Evolutionary conservation across 2,113 vertebrate species (phyloP), one percentile per base, ranked within the genome.

Genomic region (Lasiurus cinereus): DNA sequence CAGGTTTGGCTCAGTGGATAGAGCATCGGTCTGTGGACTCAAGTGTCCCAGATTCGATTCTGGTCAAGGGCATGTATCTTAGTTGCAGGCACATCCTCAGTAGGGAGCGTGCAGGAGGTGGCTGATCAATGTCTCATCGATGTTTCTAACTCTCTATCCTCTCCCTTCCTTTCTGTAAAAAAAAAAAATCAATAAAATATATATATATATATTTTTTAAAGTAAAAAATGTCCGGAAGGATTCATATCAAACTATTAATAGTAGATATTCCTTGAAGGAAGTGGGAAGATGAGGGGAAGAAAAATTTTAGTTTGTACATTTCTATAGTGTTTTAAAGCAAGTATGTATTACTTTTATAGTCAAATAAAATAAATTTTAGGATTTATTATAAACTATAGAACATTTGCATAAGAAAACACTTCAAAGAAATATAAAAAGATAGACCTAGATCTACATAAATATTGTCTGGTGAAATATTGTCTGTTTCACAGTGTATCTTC

Each of bases 361-460:
- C 70, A 95, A 95, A 78, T 54, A 73, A 70, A 90, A 84, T 33
- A 46, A 64, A 72, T 72, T 19, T 77, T 29, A 92, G 33, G 15
- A 73, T 92, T 87, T 74, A 91, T 67, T 72, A 72, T 46, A 78
- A 83, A 29, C 77, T 43, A 70, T 62, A 76, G 50, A 82, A 69
- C 24, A 59, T 50, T 67, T 46, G 14, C 33, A 67, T 74, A 77
- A 88, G 62, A 24, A 59, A 84, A 72, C 72, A 78, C 14, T 19
- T 93, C 39, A 92, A 87, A 80, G n/a, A 43, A 87, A 36, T 33
- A 77, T 39, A 74, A 19, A 62, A 27, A 48, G 31, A 24, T 22
- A 83, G 59, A 91, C 78, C 64, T 66, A 94, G 84, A 83, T 64
- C 22, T 77, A 70, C 39, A 62, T 64, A 83, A 70, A 43, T 69